These are phyloP conservation scores for Glaucomys volans DNA, from an alignment of 2,113 vertebrate species.

Conservation along the genomic window DNA sequence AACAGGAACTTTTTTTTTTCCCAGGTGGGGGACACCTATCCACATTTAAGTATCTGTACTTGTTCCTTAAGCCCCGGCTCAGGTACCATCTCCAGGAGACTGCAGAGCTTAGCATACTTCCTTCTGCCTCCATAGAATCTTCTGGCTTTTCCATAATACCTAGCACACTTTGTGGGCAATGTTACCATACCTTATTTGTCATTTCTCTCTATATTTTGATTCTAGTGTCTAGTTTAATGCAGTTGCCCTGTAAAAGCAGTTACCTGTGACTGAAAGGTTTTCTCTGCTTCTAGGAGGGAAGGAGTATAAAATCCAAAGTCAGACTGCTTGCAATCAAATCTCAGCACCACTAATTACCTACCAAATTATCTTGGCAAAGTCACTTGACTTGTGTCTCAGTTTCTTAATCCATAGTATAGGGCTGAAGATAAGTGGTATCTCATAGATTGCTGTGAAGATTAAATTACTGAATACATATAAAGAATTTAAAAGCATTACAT, in stretches of 20 bases:
- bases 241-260: neutral
- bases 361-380: neutral
- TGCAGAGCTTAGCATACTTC: neutral
- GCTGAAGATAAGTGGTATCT: neutral
- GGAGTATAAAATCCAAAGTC: neutral
- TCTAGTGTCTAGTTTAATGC: neutral
- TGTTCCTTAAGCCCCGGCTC: neutral
- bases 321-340: neutral
- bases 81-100: neutral
- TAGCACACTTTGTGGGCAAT: neutral
- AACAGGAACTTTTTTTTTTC: too few relatives aligned
- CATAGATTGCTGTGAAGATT: neutral
- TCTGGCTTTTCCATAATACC: neutral
- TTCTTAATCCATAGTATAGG: neutral
- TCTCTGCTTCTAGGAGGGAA: neutral
- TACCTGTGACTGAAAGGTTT: neutral
- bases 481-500: neutral
- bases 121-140: neutral
- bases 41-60: neutral
- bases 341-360: neutral
- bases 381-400: neutral
- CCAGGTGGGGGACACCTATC: too few relatives aligned
- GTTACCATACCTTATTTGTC: neutral
- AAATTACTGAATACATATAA: neutral
- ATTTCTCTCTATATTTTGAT: neutral